A percentile compares a stretch with the other conserved stretches of the same genome.
These are phyloP conservation scores for Hirtodrosophila duncani DNA, from an alignment of 2,888 invertebrate species.

Conservation along the genomic window DNA sequence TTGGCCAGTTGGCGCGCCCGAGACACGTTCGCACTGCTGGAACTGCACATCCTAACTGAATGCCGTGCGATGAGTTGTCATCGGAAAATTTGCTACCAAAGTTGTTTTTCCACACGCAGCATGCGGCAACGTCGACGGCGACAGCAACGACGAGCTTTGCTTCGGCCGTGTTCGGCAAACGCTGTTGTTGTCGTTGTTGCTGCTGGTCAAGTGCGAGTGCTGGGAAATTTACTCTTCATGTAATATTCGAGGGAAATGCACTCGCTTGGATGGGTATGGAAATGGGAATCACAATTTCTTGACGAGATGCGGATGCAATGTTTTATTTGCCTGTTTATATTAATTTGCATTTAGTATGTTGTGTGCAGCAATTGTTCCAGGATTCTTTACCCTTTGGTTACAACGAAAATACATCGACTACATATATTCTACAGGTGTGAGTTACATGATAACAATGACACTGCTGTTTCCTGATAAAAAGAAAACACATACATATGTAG, in stretches of 20 bases:
- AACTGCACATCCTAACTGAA: constrained; percentile 77
- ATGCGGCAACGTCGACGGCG: background rate
- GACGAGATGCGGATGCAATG: no score
- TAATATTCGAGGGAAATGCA: constrained; percentile 55
- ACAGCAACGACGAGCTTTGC: background rate
- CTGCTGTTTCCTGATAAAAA: no score
- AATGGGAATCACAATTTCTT: constrained; percentile 27
- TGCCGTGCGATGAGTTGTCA: constrained; percentile 22
- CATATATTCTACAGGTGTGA: no score
- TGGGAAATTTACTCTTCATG: background rate
- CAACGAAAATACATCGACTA: no score
- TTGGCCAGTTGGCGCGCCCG: constrained; percentile 64
- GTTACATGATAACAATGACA: no score
- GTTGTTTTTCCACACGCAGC: constrained; percentile 29
- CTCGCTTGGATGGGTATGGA: constrained; percentile 24
- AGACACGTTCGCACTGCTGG: constrained; percentile 76
- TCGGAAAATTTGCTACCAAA: constrained; percentile 56
- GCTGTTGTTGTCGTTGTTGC: background rate
- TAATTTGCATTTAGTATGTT: constrained; percentile 7
- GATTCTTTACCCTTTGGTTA: no score
- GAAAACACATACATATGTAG: no score
- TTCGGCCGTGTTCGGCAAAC: constrained; percentile 4
- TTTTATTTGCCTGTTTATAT: constrained; percentile 16
- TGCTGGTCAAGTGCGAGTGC: constrained; percentile 11
- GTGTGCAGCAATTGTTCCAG: no score